These are phyloP conservation scores for Promerops cafer DNA, from an alignment of 2,113 vertebrate species.

Conservation along the genomic window DNA sequence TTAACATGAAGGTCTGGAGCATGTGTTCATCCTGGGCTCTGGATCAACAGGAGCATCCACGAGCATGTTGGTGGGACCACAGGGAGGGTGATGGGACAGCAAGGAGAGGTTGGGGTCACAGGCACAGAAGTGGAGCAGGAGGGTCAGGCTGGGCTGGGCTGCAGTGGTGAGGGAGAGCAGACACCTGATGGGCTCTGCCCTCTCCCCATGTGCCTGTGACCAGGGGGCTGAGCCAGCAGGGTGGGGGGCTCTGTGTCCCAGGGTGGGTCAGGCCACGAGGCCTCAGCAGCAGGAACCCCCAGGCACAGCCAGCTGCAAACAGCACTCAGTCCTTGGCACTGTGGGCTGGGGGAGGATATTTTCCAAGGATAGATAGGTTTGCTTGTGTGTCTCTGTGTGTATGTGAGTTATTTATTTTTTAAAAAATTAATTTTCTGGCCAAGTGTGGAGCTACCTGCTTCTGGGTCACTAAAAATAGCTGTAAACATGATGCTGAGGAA, in stretches of 20 bases:
- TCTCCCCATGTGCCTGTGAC: rapidly evolving
- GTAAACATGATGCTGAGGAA: background rate
- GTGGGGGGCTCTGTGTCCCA: background rate
- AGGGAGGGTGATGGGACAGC: rapidly evolving
- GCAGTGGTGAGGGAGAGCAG: background rate
- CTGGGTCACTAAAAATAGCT: background rate
- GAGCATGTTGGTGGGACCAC: rapidly evolving
- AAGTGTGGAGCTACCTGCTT: background rate
- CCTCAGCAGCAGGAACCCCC: background rate
- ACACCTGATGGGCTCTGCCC: background rate
- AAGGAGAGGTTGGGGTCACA: background rate
- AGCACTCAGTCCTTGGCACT: rapidly evolving
- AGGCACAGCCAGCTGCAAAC: background rate
- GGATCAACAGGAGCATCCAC: background rate
- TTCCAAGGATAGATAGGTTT: background rate
- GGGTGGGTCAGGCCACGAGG: no score
- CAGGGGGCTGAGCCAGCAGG: background rate
- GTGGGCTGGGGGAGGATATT: background rate
- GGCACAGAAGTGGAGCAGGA: background rate
- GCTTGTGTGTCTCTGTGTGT: background rate
- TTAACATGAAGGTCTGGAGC: background rate
- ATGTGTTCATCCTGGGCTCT: rapidly evolving
- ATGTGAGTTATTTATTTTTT: background rate
- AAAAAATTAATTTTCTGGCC: background rate
- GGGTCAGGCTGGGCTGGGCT: background rate